Percentiles rank a stretch among this genome's conserved stretches.
Conservation (phyloP, 92 coral and sea anemone species). For the Porites rus region DNA sequence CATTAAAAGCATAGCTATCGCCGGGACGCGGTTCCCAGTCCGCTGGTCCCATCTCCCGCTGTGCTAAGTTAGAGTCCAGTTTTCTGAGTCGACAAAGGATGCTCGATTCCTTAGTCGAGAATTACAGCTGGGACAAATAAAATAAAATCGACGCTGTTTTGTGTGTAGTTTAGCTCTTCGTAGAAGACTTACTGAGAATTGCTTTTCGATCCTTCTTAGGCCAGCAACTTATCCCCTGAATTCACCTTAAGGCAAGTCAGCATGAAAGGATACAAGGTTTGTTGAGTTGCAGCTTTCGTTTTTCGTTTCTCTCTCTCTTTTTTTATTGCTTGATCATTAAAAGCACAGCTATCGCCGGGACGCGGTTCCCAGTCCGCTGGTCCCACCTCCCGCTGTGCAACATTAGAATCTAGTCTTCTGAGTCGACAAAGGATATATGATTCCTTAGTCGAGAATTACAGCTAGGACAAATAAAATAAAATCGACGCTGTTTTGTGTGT, state of each 20-base stretch:
- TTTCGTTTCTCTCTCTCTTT: not conserved
- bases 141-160: no score
- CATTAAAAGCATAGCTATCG: conserved; percentile 17
- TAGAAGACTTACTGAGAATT: no score
- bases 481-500: no score
- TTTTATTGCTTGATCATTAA: not conserved
- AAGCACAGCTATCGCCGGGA: conserved; percentile 37
- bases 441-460: conserved; percentile 17
- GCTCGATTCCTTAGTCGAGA: not conserved
- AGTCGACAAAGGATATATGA: not conserved
- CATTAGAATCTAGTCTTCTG: conserved; percentile 14
- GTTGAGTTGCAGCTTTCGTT: not conserved
- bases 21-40: conserved; percentile 32
- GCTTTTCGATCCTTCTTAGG: no score
- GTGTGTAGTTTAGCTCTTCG: no score
- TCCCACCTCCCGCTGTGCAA: conserved; percentile 38
- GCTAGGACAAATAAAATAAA: not conserved
- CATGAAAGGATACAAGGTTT: not conserved
- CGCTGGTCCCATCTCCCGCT: conserved; percentile 24
- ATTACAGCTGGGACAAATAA: conserved; percentile 22
- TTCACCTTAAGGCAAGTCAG: no score
- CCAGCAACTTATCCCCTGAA: no score
- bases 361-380: conserved; percentile 13
- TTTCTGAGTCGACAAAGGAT: conserved; percentile 17
- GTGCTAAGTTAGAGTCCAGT: conserved; percentile 23